Evolutionary conservation across 2,797 vertebrate species (phyloP).

Genomic region (Argentina silus): DNA sequence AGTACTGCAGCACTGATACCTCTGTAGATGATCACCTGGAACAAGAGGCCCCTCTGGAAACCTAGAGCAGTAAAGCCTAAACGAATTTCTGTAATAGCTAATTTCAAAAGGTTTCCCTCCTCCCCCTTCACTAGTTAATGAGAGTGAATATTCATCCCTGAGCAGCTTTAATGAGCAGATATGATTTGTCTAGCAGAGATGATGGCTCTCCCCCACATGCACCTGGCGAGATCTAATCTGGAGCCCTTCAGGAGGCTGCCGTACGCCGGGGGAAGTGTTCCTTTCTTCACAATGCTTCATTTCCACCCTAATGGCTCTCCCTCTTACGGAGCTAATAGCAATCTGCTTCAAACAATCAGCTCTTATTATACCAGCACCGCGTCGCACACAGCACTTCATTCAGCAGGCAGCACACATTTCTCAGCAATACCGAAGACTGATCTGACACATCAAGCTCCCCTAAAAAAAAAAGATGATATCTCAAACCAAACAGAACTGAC

Average conservation of each 20-base stretch:
- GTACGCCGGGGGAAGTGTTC: conserved; percentile 62
- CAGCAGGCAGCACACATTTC: conserved; percentile 40
- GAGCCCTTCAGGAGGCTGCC: conserved; percentile 67
- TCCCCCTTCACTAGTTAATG: conserved; percentile 54
- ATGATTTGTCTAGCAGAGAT: conserved; percentile 61
- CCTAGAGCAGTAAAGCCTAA: conserved; percentile 32
- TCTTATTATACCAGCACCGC: conserved; percentile 54
- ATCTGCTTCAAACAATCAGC: conserved; percentile 72
- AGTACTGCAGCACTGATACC: conserved; percentile 32
- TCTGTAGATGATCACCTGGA: conserved; percentile 36
- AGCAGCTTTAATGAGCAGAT: conserved; percentile 68
- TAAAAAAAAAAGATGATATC: conserved; percentile 35
- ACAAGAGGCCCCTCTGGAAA: conserved; percentile 47
- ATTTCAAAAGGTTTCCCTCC: conserved; percentile 52
- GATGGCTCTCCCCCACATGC: conserved; percentile 61
- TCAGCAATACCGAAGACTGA: conserved; percentile 27
- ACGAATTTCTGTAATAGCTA: conserved; percentile 62
- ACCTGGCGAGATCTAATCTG: conserved; percentile 75
- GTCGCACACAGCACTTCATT: conserved; percentile 33
- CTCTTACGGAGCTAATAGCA: conserved; percentile 64
- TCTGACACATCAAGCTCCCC: conserved; percentile 11
- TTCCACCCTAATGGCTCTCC: conserved; percentile 70
- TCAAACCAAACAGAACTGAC: conserved; percentile 45
- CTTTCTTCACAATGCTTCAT: conserved; percentile 76
- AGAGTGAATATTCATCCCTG: conserved; percentile 65